phyloP scores from a whole-genome alignment of 2,113 vertebrate species.

The Aphelocoma coerulescens region DNA sequence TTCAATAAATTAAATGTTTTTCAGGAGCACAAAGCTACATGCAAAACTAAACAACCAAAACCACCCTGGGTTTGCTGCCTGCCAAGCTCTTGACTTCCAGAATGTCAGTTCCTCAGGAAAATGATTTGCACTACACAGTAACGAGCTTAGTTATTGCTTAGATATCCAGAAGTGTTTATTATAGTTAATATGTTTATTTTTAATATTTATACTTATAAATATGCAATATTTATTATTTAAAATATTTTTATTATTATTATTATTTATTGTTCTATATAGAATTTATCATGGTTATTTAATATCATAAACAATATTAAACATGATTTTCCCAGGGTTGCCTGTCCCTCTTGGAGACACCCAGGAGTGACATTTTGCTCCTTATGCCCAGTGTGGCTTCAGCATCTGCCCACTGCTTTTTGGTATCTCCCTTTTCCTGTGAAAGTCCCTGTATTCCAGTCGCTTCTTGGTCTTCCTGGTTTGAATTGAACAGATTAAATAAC shows the following conservation, averaged over 20 bases:
- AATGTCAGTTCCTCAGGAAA: not conserved
- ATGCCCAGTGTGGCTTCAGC: not conserved
- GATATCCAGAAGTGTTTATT: not conserved
- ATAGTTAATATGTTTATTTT: not conserved
- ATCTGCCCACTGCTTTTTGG: fast-evolving
- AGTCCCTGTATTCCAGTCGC: not conserved
- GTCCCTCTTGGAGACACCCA: not conserved
- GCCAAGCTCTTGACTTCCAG: not conserved
- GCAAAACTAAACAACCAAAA: not conserved
- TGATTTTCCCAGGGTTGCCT: not conserved
- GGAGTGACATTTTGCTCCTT: not conserved
- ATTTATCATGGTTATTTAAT: not conserved
- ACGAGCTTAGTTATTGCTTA: not conserved
- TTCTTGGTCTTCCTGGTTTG: not conserved
- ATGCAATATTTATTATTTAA: not conserved
- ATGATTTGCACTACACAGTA: not conserved
- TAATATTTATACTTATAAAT: not conserved
- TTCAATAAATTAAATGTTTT: conserved; percentile 32
- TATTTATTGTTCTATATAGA: not conserved
- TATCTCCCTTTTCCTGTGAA: not conserved
- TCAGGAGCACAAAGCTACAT: not conserved
- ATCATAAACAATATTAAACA: not conserved
- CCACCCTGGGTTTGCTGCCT: not conserved
- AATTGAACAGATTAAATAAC: not conserved
- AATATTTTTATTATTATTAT: not conserved